Evolutionary conservation across 1,140 invertebrate genomes (phyloP), one percentile per base, ranked within the genome.

Genomic region (Helicoverpa zea): DNA sequence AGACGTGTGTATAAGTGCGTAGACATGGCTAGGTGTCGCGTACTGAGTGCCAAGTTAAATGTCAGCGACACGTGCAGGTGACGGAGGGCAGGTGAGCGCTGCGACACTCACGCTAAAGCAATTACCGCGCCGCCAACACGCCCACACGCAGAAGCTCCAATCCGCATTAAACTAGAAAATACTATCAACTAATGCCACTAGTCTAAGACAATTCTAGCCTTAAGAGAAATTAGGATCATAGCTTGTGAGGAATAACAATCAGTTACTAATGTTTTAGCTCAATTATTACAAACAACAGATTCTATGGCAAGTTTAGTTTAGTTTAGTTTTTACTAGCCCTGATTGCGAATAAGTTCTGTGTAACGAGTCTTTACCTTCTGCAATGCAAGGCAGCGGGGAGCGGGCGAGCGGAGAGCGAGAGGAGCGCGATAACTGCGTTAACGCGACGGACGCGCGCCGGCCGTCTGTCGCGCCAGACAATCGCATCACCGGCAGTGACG

Each of bases 31-130:
- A 43, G 35, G 35, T 43, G 35, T 43, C 35, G 35, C 9, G 35
- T 43, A 9, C 35, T 0, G 35, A 43, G 35, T 43, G 35, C 4
- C 35, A 0, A 43, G 35, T 43, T 43, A 43, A 35, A 70, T 13
- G n/a, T 11, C 16, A 43, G 10, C 35, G 35, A 43, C 66, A 70
- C 35, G 23, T 30, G 0, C 23, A 13, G 70, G 70, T 30, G 51
- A 54, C 56, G 35, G n/a, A 43, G 35, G 12, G 35, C 35, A 35
- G 35, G 35, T 43, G 35, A 43, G 35, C 35, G 35, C 35, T 29
- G 23, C 73, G 52, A 59, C 54, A 47, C 56, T 9, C 56, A 35
- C 58, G 56, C 3, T 75, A 75, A 75, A 35, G 18, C 58, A 75
- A 63, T 75, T 75, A 63, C n/a, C 56, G 58, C 35, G 49, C 49